A percentile compares a stretch with the other conserved stretches of the same genome.
Conservation (phyloP, 2,888 invertebrate species). For the Orthosia cruda region DNA sequence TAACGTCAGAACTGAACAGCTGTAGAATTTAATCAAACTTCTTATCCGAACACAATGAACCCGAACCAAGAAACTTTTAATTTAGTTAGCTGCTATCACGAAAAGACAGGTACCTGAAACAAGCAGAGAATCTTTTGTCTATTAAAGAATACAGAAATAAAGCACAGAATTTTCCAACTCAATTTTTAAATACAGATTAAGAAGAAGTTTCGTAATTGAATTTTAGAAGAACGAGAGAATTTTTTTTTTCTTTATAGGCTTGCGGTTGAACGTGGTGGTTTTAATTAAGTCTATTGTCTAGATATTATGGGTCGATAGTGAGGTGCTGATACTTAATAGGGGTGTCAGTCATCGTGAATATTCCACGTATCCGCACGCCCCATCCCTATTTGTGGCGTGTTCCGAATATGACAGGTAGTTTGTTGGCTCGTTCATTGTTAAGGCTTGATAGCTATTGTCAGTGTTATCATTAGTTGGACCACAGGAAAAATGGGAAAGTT, state of each 20-base stretch:
- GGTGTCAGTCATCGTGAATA: slow-evolving; percentile 36
- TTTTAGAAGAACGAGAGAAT: slow-evolving; percentile 40
- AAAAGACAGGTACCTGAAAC: slow-evolving; percentile 72
- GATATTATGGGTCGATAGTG: slow-evolving; percentile 30
- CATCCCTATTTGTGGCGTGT: slow-evolving; percentile 27
- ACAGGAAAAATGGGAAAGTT: neutral
- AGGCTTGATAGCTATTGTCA: neutral
- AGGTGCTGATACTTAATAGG: slow-evolving; percentile 20
- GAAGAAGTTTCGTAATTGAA: slow-evolving; percentile 56
- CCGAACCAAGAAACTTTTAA: slow-evolving; percentile 65
- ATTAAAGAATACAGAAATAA: slow-evolving; percentile 52
- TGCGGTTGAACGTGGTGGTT: neutral
- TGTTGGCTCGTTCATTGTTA: slow-evolving; percentile 8
- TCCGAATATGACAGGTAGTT: slow-evolving; percentile 25
- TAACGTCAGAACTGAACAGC: slow-evolving; percentile 54
- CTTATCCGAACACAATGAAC: slow-evolving; percentile 65
- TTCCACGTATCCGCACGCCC: slow-evolving; percentile 17
- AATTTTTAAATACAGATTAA: slow-evolving; percentile 53
- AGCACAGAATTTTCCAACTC: slow-evolving; percentile 35
- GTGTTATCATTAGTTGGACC: slow-evolving; percentile 8
- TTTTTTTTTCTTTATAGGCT: no score
- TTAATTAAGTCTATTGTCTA: slow-evolving; percentile 46
- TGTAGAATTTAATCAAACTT: slow-evolving; percentile 68
- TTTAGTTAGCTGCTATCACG: slow-evolving; percentile 66
- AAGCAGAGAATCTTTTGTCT: slow-evolving; percentile 63